phyloP scores from a whole-genome alignment of 30 jellyfish, hydroid and myxozoan species.

The Chrysaora quinquecirrha region DNA sequence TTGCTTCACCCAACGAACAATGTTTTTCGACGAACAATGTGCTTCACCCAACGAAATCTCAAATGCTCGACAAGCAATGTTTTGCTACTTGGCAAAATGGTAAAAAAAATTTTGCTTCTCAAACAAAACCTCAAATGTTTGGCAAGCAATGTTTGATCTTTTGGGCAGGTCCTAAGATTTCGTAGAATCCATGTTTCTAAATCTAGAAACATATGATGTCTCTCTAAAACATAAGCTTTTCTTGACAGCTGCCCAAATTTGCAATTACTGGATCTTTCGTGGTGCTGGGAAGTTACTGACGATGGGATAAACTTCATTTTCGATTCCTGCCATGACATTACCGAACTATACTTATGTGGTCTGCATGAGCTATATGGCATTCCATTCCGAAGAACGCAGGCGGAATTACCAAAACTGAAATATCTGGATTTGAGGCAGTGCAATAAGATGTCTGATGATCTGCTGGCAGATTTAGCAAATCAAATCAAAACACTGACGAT shows the following conservation, averaged over 20 bases:
- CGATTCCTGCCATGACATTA: conserved; percentile 71
- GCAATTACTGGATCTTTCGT: conserved; percentile 65
- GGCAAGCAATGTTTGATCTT: no score
- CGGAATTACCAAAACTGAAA: conserved; percentile 57
- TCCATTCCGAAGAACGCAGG: conserved; percentile 60
- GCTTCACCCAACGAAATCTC: no score
- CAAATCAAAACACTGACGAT: conserved; percentile 48
- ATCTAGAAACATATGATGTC: no score
- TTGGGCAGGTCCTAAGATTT: no score
- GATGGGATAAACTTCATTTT: conserved; percentile 76
- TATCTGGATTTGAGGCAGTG: conserved; percentile 86
- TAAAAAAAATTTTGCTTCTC: no score
- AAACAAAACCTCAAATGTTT: no score
- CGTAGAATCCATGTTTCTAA: no score
- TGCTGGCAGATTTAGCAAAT: conserved; percentile 64
- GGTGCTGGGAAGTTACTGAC: conserved; percentile 98
- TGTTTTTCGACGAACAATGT: no score
- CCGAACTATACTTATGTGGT: conserved; percentile 77
- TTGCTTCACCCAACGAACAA: no score
- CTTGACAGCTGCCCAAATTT: conserved; percentile 84
- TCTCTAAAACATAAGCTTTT: no score
- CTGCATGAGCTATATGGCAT: conserved; percentile 79
- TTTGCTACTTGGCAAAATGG: no score
- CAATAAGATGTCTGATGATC: conserved; percentile 80
- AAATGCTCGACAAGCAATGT: no score